Conservation (phyloP, 1,140 invertebrate genomes). For the Protaetia brevitarsis region DNA sequence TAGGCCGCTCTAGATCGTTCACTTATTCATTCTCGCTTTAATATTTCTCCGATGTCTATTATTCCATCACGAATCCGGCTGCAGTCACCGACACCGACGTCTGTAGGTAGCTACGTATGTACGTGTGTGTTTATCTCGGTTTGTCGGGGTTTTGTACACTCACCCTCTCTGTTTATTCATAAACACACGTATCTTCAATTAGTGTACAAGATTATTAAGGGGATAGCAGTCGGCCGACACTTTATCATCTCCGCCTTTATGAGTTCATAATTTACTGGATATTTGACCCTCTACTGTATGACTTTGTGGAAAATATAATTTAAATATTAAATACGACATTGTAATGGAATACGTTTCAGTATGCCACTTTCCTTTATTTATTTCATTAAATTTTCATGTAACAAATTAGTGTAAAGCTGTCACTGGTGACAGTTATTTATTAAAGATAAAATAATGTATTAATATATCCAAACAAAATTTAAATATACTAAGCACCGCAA, state of each 20-base stretch:
- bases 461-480: too few relatives aligned
- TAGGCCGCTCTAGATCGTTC: conserved; percentile 2
- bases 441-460: too few relatives aligned
- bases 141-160: not conserved
- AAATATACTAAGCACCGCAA: too few relatives aligned
- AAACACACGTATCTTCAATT: not conserved
- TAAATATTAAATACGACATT: too few relatives aligned
- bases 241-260: not conserved
- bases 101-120: not conserved
- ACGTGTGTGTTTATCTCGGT: not conserved
- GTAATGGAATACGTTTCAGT: too few relatives aligned
- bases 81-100: conserved; percentile 1
- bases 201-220: not conserved
- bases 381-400: too few relatives aligned
- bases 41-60: not conserved
- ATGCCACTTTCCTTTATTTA: too few relatives aligned
- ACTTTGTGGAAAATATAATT: too few relatives aligned
- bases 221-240: not conserved
- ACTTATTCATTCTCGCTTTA: conserved; percentile 9
- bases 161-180: not conserved
- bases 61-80: not conserved
- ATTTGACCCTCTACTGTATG: too few relatives aligned
- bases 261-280: too few relatives aligned
- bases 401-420: too few relatives aligned
- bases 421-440: too few relatives aligned